A percentile compares a stretch with the other conserved stretches of the same genome.
phyloP scores from a whole-genome alignment of 2,113 vertebrate species.

The Chloropsis cyanopogon region DNA sequence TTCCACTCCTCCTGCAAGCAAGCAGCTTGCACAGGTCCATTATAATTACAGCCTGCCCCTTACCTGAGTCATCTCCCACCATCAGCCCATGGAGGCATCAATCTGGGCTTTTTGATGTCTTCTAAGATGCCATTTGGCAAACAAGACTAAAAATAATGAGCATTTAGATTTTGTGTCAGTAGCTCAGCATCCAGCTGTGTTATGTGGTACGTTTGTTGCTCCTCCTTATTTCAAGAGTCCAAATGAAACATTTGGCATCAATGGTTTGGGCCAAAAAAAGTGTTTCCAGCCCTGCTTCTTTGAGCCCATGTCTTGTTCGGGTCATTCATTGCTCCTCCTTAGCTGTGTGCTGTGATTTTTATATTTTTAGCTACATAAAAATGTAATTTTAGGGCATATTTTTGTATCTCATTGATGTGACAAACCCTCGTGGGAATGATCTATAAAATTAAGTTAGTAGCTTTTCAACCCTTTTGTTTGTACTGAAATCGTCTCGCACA shows the following conservation, averaged over 20 bases:
- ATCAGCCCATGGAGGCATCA: accelerated
- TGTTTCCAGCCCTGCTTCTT: background rate
- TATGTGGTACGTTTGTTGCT: background rate
- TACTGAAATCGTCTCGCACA: background rate
- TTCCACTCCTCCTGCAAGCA: background rate
- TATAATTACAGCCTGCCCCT: background rate
- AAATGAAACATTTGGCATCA: accelerated
- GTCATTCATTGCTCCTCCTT: background rate
- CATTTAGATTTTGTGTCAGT: background rate
- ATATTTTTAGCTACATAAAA: background rate
- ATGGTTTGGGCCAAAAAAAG: background rate
- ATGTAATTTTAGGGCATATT: background rate
- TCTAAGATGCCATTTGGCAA: background rate
- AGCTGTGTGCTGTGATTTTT: background rate
- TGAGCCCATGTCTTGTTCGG: accelerated
- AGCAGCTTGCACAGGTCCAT: background rate
- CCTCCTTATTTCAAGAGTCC: background rate
- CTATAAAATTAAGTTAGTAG: slow-evolving; percentile 1
- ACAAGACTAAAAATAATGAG: background rate
- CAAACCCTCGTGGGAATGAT: background rate
- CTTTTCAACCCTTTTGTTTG: slow-evolving; percentile 9
- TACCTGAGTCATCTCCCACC: background rate
- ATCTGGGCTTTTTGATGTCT: background rate
- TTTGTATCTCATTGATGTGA: background rate
- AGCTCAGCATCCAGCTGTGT: background rate